Base-by-base conservation (phyloP, 2,888 invertebrate genomes). In the Eilema depressum region DNA sequence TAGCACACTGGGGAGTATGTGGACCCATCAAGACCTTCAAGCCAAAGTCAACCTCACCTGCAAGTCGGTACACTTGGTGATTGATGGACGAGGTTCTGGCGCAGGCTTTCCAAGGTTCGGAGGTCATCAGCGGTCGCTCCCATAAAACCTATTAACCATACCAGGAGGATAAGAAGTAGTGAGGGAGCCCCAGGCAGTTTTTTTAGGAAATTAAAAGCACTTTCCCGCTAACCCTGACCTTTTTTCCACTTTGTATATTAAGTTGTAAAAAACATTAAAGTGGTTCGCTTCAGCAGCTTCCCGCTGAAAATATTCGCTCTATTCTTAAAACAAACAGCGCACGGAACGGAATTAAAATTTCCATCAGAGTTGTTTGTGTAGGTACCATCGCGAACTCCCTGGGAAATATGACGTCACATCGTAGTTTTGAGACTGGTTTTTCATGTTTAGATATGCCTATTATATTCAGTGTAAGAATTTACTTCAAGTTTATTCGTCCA, bases 301-400 rank as follows among this genome's bases (percentile, higher is more conserved):
- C 74, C 80, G 76, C 76, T 70, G 78, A 80, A 81, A 85, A 82
- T 83, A 77, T 85, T 85, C 84, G 73, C 68, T 82, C 80, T 81
- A 80, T 80, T 83, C 83, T 81, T 82, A 81, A 85, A 87, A 84
- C 86, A 88, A 88, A 89, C 88, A 83, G 65, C 64, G 75, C 66
- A 66, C 63, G 65, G 74, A 82, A 85, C 85, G 85, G 83, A 87
- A 88, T 88, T 88, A 87, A 87, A 88, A 89, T 88, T 88, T 88
- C 88, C 86, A 86, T 85, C 84, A 82, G 81, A 86, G 79, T 84
- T 88, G 88, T 88, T 88, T 87, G 85, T 83, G 77, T 76, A 80
- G 75, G 77, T 82, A 68, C 73, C 74, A 71, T 67, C 68, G 71
- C 64, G 73, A 73, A 61, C 56, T 72, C 69, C 64, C 70, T 75